Conservation (phyloP, 2,888 invertebrate species). For the Phorcus lineatus region DNA sequence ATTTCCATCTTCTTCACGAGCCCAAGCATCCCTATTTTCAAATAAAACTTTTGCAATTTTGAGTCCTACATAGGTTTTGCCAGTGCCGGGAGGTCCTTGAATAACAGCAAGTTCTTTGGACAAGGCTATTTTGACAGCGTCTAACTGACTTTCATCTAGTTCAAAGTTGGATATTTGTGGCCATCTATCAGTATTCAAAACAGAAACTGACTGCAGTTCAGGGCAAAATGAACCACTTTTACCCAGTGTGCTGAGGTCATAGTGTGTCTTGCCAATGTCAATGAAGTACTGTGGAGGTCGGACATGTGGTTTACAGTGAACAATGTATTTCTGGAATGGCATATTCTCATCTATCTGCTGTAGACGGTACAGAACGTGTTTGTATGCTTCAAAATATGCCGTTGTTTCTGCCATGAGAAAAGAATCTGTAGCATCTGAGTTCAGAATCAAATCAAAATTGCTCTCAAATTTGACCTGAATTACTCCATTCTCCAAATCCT, state of each 20-base stretch:
- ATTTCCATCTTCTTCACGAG: conserved; percentile 3
- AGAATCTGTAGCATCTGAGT: conserved; percentile 13
- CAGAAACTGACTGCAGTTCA: conserved; percentile 43
- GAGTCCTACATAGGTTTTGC: conserved; percentile 87
- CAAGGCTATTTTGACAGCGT: conserved; percentile 66
- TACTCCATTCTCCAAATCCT: conserved; percentile 46
- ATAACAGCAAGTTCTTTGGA: conserved; percentile 69
- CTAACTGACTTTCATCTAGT: conserved; percentile 66
- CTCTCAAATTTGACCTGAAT: conserved; percentile 47
- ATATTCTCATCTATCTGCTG: conserved; percentile 77
- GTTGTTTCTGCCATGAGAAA: conserved; percentile 84
- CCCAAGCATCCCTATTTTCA: conserved; percentile 77
- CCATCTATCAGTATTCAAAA: conserved; percentile 49
- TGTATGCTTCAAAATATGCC: conserved; percentile 88
- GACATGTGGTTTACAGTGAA: conserved; percentile 45
- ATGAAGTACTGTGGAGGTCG: conserved; percentile 47
- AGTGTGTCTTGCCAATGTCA: conserved; percentile 13
- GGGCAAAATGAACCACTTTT: conserved; percentile 63
- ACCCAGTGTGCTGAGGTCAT: conserved; percentile 37
- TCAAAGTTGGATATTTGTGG: conserved; percentile 55
- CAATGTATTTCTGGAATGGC: conserved; percentile 55
- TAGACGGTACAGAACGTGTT: conserved; percentile 83
- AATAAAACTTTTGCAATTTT: conserved; percentile 82
- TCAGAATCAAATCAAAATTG: background rate
- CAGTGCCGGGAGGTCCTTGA: conserved; percentile 89